These are phyloP conservation scores for Phalacrocorax pelagicus DNA, from an alignment of 2,113 vertebrate species.

Conservation along the genomic window DNA sequence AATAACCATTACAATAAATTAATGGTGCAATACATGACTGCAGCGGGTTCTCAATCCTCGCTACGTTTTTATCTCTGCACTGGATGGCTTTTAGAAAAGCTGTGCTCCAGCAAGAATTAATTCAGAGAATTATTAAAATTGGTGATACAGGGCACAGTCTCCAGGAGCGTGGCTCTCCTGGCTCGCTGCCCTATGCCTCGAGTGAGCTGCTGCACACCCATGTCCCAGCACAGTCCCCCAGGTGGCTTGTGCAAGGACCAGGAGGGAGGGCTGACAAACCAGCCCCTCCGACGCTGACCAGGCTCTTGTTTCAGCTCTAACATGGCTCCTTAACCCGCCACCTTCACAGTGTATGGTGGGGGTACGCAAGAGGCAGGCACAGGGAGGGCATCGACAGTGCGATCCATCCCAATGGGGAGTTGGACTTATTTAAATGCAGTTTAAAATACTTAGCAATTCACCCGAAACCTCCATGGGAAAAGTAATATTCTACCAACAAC, in stretches of 20 bases:
- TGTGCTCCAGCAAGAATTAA: background rate
- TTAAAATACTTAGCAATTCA: background rate
- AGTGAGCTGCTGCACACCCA: background rate
- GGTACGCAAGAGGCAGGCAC: background rate
- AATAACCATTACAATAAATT: background rate
- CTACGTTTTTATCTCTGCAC: background rate
- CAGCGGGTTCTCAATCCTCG: rapidly evolving
- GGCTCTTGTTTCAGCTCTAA: background rate
- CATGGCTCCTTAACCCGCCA: background rate
- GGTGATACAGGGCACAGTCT: rapidly evolving
- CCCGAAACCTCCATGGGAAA: background rate
- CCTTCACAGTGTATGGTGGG: rapidly evolving
- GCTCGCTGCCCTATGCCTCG: rapidly evolving
- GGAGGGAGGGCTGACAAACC: background rate
- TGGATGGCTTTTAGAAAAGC: background rate
- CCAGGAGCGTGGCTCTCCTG: background rate
- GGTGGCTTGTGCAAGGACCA: background rate
- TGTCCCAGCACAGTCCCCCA: background rate
- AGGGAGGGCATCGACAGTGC: background rate
- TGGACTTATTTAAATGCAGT: background rate
- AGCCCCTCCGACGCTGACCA: background rate
- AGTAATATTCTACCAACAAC: background rate
- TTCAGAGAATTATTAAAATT: background rate
- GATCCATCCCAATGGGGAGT: background rate
- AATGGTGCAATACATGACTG: background rate